These are phyloP conservation scores for Ptychoptera contaminata DNA, from an alignment of 2,888 invertebrate species.

Conservation along the genomic window DNA sequence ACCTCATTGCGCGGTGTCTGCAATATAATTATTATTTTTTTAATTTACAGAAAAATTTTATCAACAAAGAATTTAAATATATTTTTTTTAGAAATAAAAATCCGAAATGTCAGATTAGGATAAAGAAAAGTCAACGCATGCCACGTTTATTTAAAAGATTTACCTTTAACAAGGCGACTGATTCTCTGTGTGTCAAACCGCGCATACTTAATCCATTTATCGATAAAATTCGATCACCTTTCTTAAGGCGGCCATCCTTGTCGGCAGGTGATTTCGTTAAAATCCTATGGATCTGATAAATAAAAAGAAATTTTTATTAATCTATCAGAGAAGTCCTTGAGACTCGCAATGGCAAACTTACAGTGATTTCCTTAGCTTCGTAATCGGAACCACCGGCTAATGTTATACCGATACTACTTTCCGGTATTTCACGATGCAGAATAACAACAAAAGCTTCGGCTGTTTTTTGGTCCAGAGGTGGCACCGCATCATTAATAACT, in stretches of 20 bases:
- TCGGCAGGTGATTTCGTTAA: constrained; percentile 74
- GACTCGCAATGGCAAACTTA: constrained; percentile 30
- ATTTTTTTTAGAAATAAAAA: too few relatives aligned
- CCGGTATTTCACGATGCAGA: constrained; percentile 47
- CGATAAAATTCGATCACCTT: constrained; percentile 75
- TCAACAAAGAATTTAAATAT: too few relatives aligned
- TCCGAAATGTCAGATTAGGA: neutral
- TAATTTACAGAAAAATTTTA: too few relatives aligned
- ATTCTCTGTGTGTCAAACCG: constrained; percentile 74
- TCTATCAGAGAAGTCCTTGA: neutral
- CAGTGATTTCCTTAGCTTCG: constrained; percentile 82
- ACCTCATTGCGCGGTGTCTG: constrained; percentile 67
- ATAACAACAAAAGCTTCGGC: constrained; percentile 46
- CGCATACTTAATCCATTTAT: constrained; percentile 75
- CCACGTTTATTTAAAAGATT: constrained; percentile 5
- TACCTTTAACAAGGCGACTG: constrained; percentile 75
- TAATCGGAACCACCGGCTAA: constrained; percentile 81
- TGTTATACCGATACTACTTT: constrained; percentile 71
- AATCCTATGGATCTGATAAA: constrained; percentile 66
- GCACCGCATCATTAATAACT: constrained; percentile 48
- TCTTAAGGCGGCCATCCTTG: constrained; percentile 68
- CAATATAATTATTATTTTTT: constrained; percentile 7
- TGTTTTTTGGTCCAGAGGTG: constrained; percentile 37
- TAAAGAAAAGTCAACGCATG: neutral
- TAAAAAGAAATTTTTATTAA: neutral